Percentiles rank a stretch among this genome's conserved stretches.
Conservation (phyloP, 1,140 invertebrate species). For the Hyposmocoma kahamanoa region DNA sequence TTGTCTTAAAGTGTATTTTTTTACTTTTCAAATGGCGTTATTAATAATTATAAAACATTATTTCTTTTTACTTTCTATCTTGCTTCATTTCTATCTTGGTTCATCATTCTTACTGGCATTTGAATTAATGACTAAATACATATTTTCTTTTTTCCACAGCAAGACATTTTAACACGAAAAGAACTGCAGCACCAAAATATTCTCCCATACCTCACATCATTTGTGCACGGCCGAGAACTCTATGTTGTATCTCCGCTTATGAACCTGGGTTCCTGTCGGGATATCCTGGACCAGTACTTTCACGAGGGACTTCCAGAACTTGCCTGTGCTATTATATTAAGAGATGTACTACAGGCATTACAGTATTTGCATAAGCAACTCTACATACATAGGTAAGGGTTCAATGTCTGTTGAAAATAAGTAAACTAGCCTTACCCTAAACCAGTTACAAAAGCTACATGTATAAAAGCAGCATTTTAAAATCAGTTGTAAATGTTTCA, state of each 20-base stretch:
- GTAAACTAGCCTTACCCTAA: too few species aligned
- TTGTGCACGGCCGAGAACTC: slow-evolving; percentile 83
- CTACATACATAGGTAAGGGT: slow-evolving; percentile 86
- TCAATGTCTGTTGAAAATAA: not conserved
- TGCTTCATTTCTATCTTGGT: too few species aligned
- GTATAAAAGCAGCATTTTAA: too few species aligned
- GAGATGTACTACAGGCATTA: slow-evolving; percentile 85
- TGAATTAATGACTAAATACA: too few species aligned
- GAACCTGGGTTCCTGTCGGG: slow-evolving; percentile 86
- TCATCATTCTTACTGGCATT: too few species aligned
- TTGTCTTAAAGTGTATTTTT: too few species aligned
- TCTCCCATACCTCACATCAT: slow-evolving; percentile 81
- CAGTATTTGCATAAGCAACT: slow-evolving; percentile 90
- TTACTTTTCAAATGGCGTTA: too few species aligned
- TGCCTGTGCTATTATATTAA: slow-evolving; percentile 85
- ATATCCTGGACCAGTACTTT: slow-evolving; percentile 86
- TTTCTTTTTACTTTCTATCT: too few species aligned
- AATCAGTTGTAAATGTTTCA: too few species aligned
- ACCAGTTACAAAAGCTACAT: too few species aligned
- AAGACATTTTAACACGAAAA: slow-evolving; percentile 83
- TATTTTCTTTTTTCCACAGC: slow-evolving; percentile 74
- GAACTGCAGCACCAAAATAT: slow-evolving; percentile 88
- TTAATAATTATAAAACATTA: too few species aligned
- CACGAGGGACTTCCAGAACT: slow-evolving; percentile 85
- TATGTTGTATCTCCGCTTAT: slow-evolving; percentile 87